phyloP scores from a whole-genome alignment of 2,797 vertebrate genomes.

The Oreochromis mossambicus region DNA sequence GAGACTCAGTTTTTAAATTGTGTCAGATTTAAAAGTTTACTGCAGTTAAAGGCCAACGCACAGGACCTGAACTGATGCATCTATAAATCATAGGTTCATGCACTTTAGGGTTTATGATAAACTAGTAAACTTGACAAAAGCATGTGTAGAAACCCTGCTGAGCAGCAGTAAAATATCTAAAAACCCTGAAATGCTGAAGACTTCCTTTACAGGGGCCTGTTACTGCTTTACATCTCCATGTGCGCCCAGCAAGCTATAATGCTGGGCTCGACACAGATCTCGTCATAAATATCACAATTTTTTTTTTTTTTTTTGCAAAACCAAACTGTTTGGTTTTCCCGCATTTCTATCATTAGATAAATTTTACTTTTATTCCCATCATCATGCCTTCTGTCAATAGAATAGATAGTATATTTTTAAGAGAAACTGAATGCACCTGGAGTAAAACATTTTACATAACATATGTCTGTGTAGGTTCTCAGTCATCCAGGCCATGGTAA shows the following conservation, averaged over 20 bases:
- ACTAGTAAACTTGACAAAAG: conserved; percentile 44
- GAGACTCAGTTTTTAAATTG: background rate
- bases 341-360: background rate
- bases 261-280: background rate
- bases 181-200: background rate
- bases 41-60: background rate
- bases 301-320: background rate
- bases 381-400: background rate
- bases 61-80: background rate
- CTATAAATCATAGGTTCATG: conserved; percentile 37
- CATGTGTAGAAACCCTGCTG: conserved; percentile 32
- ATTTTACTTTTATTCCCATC: background rate
- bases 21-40: background rate
- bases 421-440: background rate
- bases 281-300: background rate
- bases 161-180: conserved; percentile 28
- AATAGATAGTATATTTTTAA: background rate
- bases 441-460: background rate
- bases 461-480: background rate
- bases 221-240: background rate
- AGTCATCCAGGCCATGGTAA: background rate
- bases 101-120: conserved; percentile 40
- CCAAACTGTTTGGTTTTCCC: background rate
- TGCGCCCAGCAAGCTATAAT: background rate
- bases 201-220: background rate